Conservation (phyloP, 2,113 vertebrate genomes). For the Prolemur simus region DNA sequence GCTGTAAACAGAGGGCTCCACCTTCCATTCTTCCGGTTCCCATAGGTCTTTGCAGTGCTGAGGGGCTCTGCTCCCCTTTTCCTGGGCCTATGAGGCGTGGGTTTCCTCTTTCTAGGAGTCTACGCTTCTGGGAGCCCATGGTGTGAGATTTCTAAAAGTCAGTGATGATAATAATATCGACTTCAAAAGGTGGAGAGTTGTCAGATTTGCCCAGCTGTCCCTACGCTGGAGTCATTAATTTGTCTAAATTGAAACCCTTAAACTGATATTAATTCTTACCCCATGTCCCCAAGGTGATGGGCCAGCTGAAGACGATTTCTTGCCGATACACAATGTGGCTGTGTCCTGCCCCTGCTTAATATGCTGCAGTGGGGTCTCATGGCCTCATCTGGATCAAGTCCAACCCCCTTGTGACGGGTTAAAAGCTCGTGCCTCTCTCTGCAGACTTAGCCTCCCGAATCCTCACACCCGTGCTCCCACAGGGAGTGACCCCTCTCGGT, state of each 20-base stretch:
- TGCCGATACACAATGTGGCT: background rate
- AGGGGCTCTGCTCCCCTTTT: too few species aligned
- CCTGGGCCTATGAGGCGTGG: background rate
- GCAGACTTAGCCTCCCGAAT: background rate
- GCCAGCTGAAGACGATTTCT: background rate
- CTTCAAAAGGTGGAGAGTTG: background rate
- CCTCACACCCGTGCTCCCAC: background rate
- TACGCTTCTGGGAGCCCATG: background rate
- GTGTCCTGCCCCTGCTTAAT: background rate
- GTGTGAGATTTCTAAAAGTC: background rate
- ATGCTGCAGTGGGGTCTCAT: accelerated
- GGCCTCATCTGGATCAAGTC: background rate
- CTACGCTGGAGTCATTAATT: background rate
- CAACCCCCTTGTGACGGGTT: accelerated
- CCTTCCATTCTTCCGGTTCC: background rate
- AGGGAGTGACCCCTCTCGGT: background rate
- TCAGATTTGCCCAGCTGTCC: background rate
- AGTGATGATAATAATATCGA: background rate
- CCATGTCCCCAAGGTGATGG: background rate
- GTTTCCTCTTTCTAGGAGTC: background rate
- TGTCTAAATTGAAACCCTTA: background rate
- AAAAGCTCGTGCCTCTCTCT: background rate
- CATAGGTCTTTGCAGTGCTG: accelerated
- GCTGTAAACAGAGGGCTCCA: background rate
- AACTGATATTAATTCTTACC: background rate